Percentiles rank a stretch among this genome's conserved stretches.
Conservation (phyloP, 1,140 invertebrate genomes). For the Drosophila melanica region DNA sequence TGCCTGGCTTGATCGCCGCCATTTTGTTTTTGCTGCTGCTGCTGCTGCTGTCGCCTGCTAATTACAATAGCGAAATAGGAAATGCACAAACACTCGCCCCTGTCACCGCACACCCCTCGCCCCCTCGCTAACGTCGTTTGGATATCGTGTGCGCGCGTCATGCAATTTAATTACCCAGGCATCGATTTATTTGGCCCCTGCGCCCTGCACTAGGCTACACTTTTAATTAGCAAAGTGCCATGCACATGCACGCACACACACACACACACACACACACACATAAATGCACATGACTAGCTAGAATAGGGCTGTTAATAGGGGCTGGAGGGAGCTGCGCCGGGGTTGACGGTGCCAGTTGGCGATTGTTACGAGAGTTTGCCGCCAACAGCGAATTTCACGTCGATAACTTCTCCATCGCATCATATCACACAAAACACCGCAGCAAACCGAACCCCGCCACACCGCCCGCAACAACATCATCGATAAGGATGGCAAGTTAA, state of each 20-base stretch:
- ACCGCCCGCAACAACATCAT: conserved; percentile 16
- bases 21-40: conserved; percentile 62
- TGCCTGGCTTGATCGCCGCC: conserved; percentile 53
- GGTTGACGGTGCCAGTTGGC: conserved; percentile 58
- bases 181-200: conserved; percentile 75
- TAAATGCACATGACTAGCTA: background rate
- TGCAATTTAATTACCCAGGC: conserved; percentile 79
- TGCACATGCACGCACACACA: conserved; percentile 70
- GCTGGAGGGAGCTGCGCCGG: conserved; percentile 18
- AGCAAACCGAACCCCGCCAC: too few species aligned
- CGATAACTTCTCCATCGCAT: conserved; percentile 34
- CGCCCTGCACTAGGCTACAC: conserved; percentile 69
- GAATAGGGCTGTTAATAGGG: too few species aligned
- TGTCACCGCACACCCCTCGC: background rate
- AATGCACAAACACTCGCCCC: conserved; percentile 55
- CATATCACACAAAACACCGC: conserved; percentile 11
- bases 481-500: conserved; percentile 22
- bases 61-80: conserved; percentile 70
- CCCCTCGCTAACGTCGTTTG: background rate
- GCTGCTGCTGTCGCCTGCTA: conserved; percentile 48
- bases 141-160: conserved; percentile 56
- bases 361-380: conserved; percentile 57
- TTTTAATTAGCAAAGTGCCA: conserved; percentile 82
- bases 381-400: conserved; percentile 13
- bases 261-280: conserved; percentile 9